Percentiles rank a stretch among this genome's conserved stretches.
phyloP scores from a whole-genome alignment of 2,797 vertebrate species.

The Chaetophractus vellerosus region DNA sequence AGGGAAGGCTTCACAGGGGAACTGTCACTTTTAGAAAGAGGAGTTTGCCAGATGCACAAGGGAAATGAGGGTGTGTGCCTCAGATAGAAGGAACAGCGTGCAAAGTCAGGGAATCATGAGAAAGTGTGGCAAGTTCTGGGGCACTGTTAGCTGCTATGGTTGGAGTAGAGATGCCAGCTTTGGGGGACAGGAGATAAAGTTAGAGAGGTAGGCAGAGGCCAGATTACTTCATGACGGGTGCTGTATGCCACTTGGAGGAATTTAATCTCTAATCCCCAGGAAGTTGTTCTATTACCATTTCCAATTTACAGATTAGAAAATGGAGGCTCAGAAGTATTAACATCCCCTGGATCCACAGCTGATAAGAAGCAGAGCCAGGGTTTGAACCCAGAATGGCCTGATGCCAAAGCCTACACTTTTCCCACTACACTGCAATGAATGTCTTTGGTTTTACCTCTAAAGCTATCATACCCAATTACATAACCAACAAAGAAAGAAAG shows the following conservation, averaged over 20 bases:
- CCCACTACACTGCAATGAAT: not conserved
- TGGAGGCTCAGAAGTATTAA: not conserved
- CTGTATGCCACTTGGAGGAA: accelerated
- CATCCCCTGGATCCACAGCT: not conserved
- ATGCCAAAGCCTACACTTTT: not conserved
- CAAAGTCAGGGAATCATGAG: not conserved
- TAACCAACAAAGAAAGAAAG: not conserved
- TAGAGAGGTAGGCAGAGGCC: not conserved
- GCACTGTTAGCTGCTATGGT: not conserved
- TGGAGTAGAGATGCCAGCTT: not conserved
- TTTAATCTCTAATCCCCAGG: not conserved
- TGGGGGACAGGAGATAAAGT: not conserved
- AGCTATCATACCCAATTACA: not conserved
- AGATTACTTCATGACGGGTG: not conserved
- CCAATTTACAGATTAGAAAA: slow-evolving; percentile 36
- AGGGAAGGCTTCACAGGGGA: not conserved
- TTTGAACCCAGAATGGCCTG: not conserved
- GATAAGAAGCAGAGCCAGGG: not conserved
- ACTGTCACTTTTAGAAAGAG: not conserved
- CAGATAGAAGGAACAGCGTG: not conserved
- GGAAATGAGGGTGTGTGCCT: not conserved
- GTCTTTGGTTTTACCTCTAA: not conserved
- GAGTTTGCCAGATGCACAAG: not conserved
- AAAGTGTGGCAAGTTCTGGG: not conserved
- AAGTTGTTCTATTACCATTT: not conserved